Conservation (phyloP, 2,113 vertebrate species). For the Odocoileus virginianus region DNA sequence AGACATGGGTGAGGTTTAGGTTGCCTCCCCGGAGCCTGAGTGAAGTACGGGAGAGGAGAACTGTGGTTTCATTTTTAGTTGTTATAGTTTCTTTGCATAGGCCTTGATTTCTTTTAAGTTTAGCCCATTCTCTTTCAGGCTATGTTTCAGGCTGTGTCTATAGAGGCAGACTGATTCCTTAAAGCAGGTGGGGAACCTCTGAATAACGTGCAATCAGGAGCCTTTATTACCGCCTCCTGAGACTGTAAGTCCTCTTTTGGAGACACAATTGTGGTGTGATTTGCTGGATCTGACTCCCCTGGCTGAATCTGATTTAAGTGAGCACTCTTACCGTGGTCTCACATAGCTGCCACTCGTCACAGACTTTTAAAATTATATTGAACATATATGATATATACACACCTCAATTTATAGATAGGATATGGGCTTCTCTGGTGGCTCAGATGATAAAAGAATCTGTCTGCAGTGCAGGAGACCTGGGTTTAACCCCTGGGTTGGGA, state of each 20-base stretch:
- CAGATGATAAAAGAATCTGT: neutral
- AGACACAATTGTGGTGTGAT: conserved; percentile 54
- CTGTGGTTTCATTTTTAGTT: neutral
- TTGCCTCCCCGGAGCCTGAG: neutral
- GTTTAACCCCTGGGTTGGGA: neutral
- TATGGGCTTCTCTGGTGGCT: neutral
- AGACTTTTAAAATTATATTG: neutral
- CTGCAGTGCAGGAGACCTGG: neutral
- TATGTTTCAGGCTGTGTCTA: neutral
- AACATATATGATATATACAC: neutral
- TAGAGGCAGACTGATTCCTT: neutral
- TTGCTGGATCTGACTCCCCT: conserved; percentile 14
- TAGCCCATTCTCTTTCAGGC: neutral
- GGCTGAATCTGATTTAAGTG: conserved; percentile 30
- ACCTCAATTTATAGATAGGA: neutral
- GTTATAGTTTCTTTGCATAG: neutral
- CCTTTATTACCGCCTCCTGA: conserved; percentile 59
- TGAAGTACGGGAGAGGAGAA: neutral
- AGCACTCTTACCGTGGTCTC: neutral
- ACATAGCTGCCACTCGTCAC: neutral
- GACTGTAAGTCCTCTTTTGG: conserved; percentile 23
- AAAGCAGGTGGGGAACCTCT: neutral
- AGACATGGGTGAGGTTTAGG: rapidly evolving
- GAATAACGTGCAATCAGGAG: conserved; percentile 26
- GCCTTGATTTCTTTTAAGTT: neutral